A percentile compares a stretch with the other conserved stretches of the same genome.
phyloP scores from a whole-genome alignment of 2,888 invertebrate genomes.

The Druceiella hillmani region DNA sequence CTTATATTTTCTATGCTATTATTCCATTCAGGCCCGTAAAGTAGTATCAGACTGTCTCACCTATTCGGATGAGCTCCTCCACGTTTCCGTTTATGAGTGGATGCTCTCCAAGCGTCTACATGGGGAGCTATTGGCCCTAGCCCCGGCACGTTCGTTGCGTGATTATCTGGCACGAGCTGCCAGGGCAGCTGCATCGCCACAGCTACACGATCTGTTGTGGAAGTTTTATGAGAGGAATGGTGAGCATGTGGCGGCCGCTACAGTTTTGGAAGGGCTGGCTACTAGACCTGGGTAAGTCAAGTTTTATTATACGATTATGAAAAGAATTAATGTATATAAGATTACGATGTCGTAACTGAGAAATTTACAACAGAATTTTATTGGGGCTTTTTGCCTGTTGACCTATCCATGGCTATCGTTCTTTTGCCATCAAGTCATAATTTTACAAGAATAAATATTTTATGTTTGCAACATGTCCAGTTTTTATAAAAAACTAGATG shows the following conservation, averaged over 20 bases:
- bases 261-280: conserved; percentile 83
- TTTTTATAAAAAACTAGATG: too few species aligned
- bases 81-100: conserved; percentile 92
- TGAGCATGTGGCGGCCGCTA: conserved; percentile 89
- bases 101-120: conserved; percentile 68
- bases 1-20: too few species aligned
- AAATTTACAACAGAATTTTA: too few species aligned
- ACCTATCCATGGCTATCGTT: too few species aligned
- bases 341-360: conserved; percentile 21
- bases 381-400: too few species aligned
- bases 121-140: conserved; percentile 57
- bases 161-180: conserved; percentile 60
- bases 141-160: conserved; percentile 68
- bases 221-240: conserved; percentile 91
- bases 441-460: too few species aligned
- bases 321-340: conserved; percentile 3
- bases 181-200: conserved; percentile 55
- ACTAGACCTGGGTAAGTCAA: conserved; percentile 57
- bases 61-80: conserved; percentile 80
- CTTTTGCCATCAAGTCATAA: too few species aligned
- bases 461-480: too few species aligned
- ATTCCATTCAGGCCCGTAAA: conserved; percentile 43
- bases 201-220: conserved; percentile 83
- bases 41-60: conserved; percentile 63
- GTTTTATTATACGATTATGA: too few species aligned